These are phyloP conservation scores for Conopomorpha cramerella DNA, from an alignment of 1,140 invertebrate genomes.

Conservation along the genomic window DNA sequence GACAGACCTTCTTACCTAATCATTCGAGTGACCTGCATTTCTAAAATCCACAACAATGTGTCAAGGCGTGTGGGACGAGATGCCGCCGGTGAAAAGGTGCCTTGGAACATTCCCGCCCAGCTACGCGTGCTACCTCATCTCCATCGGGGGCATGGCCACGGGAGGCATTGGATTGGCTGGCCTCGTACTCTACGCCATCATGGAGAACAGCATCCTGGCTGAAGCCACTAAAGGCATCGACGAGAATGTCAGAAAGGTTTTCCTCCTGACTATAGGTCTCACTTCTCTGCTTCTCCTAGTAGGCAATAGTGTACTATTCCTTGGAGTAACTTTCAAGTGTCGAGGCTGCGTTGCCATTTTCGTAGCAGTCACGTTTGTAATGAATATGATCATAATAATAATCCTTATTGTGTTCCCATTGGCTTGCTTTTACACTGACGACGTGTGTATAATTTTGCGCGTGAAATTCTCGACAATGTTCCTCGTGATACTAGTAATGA, in stretches of 20 bases:
- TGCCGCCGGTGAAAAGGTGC: constrained; percentile 15
- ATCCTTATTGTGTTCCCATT: constrained; percentile 10
- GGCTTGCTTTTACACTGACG: constrained; percentile 15
- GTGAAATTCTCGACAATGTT: constrained; percentile 8
- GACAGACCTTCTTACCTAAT: too few species aligned
- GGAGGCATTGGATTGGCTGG: constrained; percentile 14
- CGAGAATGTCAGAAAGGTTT: constrained; percentile 15
- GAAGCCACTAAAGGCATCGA: constrained; percentile 4
- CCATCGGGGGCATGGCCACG: constrained; percentile 15
- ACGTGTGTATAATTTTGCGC: constrained; percentile 15
- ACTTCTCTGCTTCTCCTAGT: constrained; percentile 15
- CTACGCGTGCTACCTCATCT: constrained; percentile 19
- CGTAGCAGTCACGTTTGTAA: constrained; percentile 10
- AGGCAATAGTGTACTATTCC: constrained; percentile 10
- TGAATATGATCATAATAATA: constrained; percentile 13
- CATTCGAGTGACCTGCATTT: too few species aligned
- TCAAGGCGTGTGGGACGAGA: too few species aligned
- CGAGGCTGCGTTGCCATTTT: constrained; percentile 5
- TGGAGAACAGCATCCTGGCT: constrained; percentile 12
- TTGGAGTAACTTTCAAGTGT: constrained; percentile 11
- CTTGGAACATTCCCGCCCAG: constrained; percentile 14
- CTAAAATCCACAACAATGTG: too few species aligned
- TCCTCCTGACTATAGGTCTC: constrained; percentile 16
- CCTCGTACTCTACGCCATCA: constrained; percentile 18
- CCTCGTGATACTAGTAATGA: constrained; percentile 8